Evolutionary conservation across 2,888 invertebrate genomes (phyloP).

Genomic region (Congeria kusceri): DNA sequence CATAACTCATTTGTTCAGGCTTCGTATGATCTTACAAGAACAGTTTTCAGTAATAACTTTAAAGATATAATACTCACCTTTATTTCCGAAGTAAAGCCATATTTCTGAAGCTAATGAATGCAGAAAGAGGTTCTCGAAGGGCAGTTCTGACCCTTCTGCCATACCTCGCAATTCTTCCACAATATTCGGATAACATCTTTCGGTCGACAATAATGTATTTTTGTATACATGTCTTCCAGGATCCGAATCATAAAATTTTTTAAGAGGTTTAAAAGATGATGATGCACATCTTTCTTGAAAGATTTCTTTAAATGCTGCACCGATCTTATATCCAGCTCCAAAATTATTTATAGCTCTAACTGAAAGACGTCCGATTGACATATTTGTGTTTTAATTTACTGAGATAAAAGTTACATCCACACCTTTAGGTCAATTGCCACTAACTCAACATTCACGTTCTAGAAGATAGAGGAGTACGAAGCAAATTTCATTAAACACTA

Average conservation of each 20-base stretch:
- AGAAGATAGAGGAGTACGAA: no score
- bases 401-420: no score
- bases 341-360: slow-evolving; percentile 44
- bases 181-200: slow-evolving; percentile 63
- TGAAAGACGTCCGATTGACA: slow-evolving; percentile 6
- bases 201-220: slow-evolving; percentile 51
- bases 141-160: slow-evolving; percentile 65
- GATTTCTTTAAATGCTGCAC: slow-evolving; percentile 49
- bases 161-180: slow-evolving; percentile 70
- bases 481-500: no score
- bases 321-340: slow-evolving; percentile 64
- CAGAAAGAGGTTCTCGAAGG: slow-evolving; percentile 68
- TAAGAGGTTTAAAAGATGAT: background rate
- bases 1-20: no score
- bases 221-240: slow-evolving; percentile 54
- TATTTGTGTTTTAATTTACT: no score
- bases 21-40: no score
- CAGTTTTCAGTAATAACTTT: no score
- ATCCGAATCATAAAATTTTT: slow-evolving; percentile 46
- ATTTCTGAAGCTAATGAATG: slow-evolving; percentile 64
- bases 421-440: no score
- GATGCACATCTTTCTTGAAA: background rate
- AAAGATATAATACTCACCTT: no score
- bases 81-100: slow-evolving; percentile 21
- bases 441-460: no score